Percentiles rank a stretch among this genome's conserved stretches.
phyloP scores from a whole-genome alignment of 2,888 invertebrate genomes.

The Machimus rusticus region DNA sequence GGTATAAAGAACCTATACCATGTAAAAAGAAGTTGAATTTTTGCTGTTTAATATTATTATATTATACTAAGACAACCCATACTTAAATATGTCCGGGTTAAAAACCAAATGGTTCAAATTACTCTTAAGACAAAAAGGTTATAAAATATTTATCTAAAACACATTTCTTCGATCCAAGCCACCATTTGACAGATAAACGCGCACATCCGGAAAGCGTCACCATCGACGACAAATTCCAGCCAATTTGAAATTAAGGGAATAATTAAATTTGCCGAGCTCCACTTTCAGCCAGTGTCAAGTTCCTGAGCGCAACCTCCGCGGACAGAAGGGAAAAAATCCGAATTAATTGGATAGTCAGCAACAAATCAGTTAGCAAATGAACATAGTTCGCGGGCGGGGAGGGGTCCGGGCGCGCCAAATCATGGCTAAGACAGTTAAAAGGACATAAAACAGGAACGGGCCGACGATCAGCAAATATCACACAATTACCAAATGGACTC shows the following conservation, averaged over 20 bases:
- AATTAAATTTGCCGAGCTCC: background rate
- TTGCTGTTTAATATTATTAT: too few species aligned
- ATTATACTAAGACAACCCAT: background rate
- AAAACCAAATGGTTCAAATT: background rate
- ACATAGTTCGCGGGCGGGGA: background rate
- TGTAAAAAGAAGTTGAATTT: too few species aligned
- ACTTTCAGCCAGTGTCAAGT: background rate
- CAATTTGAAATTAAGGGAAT: background rate
- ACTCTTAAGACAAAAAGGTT: background rate
- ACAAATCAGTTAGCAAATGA: constrained; percentile 38
- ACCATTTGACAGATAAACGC: background rate
- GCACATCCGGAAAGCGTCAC: background rate
- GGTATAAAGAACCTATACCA: too few species aligned
- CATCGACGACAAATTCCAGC: background rate
- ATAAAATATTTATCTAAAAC: background rate
- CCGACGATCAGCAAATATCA: constrained; percentile 45
- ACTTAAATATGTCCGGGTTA: background rate
- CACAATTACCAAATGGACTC: constrained; percentile 42
- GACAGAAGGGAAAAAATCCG: background rate
- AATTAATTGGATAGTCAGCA: constrained; percentile 40
- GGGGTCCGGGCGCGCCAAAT: background rate
- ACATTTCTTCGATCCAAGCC: background rate
- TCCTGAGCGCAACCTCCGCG: background rate
- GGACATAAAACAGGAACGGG: constrained; percentile 41
- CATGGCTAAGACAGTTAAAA: constrained; percentile 24